Conservation (phyloP, 1,140 invertebrate species). For the Phymorhynchus buccinoides region DNA sequence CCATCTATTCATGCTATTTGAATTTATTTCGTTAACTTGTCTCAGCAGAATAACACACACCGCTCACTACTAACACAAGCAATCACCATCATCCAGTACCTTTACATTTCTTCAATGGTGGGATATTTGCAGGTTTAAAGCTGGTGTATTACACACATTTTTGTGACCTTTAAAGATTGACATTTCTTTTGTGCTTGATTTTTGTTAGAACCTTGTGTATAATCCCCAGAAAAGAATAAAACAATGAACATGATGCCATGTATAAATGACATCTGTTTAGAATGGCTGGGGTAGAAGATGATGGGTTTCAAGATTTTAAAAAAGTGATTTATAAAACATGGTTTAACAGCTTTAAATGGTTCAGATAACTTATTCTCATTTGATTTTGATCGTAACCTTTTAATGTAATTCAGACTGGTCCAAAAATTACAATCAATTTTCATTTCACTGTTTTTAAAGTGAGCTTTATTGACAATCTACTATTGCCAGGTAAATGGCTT, state of each 20-base stretch:
- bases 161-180: slow-evolving; percentile 3
- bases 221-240: neutral
- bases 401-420: no score
- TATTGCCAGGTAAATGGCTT: no score
- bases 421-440: neutral
- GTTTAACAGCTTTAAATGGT: no score
- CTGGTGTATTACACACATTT: neutral
- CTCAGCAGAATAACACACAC: no score
- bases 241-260: neutral
- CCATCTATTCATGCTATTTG: no score
- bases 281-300: neutral
- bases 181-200: neutral
- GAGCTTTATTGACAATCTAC: neutral
- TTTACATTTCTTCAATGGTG: neutral
- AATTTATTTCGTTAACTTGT: no score
- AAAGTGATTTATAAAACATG: neutral
- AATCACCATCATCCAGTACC: no score
- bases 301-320: neutral
- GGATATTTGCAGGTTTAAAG: neutral
- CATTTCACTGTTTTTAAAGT: neutral
- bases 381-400: no score
- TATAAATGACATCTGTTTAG: neutral
- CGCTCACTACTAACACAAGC: no score
- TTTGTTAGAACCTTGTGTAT: no score
- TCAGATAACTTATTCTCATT: no score